Evolutionary conservation across 2,113 vertebrate genomes (phyloP).

Genomic region (Erinaceus europaeus): DNA sequence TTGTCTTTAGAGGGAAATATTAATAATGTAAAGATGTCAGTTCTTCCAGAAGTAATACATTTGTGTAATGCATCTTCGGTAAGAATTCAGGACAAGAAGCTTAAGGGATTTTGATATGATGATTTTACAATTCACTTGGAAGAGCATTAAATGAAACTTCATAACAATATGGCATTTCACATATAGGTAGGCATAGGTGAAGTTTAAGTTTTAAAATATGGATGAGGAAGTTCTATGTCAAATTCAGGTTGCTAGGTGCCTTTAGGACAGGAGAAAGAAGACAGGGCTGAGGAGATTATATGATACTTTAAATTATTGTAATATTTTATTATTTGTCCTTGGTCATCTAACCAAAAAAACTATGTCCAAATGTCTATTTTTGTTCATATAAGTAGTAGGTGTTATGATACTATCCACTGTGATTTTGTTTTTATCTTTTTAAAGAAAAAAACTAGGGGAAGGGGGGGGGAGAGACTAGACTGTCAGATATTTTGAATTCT

Average conservation of each 20-base stretch:
- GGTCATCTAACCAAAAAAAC: not conserved
- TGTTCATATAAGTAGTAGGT: not conserved
- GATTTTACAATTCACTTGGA: slow-evolving; percentile 43
- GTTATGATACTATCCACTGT: not conserved
- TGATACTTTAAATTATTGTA: not conserved
- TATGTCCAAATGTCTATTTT: not conserved
- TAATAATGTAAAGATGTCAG: slow-evolving; percentile 50
- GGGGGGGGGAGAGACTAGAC: not conserved
- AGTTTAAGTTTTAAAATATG: not conserved
- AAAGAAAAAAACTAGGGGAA: not conserved
- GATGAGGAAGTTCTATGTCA: not conserved
- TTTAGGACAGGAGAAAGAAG: not conserved
- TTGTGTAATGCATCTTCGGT: slow-evolving; percentile 24
- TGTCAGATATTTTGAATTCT: not conserved
- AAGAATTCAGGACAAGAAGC: slow-evolving; percentile 1
- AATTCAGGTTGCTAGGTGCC: not conserved
- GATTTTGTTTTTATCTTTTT: not conserved
- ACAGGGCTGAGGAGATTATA: no score
- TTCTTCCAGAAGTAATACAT: slow-evolving; percentile 31
- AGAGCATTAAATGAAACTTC: slow-evolving; percentile 1
- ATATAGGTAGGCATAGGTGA: not conserved
- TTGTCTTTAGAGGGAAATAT: slow-evolving; percentile 18
- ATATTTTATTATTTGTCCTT: not conserved
- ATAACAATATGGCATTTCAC: not conserved
- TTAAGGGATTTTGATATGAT: slow-evolving; percentile 11